These are phyloP conservation scores for Hydrochoerus hydrochaeris DNA, from an alignment of 2,113 vertebrate genomes.

Conservation along the genomic window DNA sequence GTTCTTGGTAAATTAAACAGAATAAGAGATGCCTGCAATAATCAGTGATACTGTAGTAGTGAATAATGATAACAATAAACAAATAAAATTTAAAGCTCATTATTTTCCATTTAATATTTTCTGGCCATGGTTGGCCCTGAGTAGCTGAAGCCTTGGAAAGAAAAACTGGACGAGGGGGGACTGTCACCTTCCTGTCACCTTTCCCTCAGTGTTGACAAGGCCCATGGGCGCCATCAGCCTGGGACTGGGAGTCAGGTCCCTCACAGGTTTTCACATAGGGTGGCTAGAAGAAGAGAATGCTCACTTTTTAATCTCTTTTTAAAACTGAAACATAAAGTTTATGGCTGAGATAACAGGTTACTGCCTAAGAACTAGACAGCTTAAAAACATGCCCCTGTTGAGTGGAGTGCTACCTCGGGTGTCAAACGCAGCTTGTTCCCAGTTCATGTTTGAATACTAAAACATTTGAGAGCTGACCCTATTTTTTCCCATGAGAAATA, in stretches of 20 bases:
- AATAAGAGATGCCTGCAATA: background rate
- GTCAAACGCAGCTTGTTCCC: background rate
- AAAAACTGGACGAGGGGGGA: background rate
- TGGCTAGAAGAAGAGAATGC: background rate
- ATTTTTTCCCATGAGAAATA: background rate
- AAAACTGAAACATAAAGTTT: constrained; percentile 18
- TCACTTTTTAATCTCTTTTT: constrained; percentile 15
- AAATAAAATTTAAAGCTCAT: background rate
- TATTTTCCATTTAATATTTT: background rate
- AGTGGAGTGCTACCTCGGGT: background rate
- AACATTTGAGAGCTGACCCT: background rate
- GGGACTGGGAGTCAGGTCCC: background rate
- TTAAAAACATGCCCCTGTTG: background rate
- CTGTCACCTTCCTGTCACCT: background rate
- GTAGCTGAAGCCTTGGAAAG: background rate
- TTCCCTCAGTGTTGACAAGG: background rate
- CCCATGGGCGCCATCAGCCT: background rate
- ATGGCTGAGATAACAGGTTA: background rate
- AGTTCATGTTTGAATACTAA: background rate
- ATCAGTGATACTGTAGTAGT: background rate
- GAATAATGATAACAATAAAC: background rate
- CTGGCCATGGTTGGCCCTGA: background rate
- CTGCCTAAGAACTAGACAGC: background rate
- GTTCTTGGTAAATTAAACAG: background rate
- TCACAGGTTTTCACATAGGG: too few species aligned